These are phyloP conservation scores for Enteromius unitaeniatus DNA, from an alignment of 2,797 vertebrate genomes.

Conservation along the genomic window DNA sequence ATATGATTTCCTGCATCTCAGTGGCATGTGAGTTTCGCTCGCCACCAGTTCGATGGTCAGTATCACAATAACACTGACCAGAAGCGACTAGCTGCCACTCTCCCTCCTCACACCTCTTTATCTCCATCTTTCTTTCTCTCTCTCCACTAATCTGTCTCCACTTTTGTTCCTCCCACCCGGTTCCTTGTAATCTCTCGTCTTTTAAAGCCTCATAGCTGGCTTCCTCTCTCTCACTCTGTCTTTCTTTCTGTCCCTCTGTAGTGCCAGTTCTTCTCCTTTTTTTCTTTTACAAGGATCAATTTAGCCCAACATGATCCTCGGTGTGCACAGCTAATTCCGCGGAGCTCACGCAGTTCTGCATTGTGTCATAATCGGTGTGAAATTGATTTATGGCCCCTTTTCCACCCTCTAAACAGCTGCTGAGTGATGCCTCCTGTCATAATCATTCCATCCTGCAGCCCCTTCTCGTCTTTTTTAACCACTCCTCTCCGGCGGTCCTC, in stretches of 20 bases:
- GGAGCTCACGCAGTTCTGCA: slow-evolving; percentile 61
- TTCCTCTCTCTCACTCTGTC: slow-evolving; percentile 36
- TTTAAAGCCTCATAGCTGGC: slow-evolving; percentile 42
- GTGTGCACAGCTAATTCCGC: slow-evolving; percentile 65
- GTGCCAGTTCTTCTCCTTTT: slow-evolving; percentile 36
- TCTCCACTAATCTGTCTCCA: slow-evolving; percentile 44
- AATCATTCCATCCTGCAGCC: slow-evolving; percentile 60
- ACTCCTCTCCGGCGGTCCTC: slow-evolving; percentile 39
- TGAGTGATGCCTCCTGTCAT: slow-evolving; percentile 74
- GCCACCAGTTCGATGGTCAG: slow-evolving; percentile 36
- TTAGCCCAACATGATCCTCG: slow-evolving; percentile 68
- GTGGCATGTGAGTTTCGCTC: slow-evolving; percentile 15
- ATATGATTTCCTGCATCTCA: slow-evolving; percentile 5
- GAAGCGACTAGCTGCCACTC: neutral
- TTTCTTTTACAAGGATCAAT: slow-evolving; percentile 66
- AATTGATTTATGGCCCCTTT: slow-evolving; percentile 73
- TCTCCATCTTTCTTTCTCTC: slow-evolving; percentile 29
- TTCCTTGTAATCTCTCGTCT: slow-evolving; percentile 54
- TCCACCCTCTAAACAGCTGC: slow-evolving; percentile 70
- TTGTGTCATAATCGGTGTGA: slow-evolving; percentile 70
- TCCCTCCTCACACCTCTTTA: slow-evolving; percentile 20
- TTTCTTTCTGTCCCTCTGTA: slow-evolving; percentile 46
- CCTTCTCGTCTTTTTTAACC: slow-evolving; percentile 49
- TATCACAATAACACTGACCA: slow-evolving; percentile 36
- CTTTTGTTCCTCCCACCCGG: slow-evolving; percentile 35